Base-by-base conservation (phyloP, 1,140 invertebrate species). In the Trichonephila clavipes region DNA sequence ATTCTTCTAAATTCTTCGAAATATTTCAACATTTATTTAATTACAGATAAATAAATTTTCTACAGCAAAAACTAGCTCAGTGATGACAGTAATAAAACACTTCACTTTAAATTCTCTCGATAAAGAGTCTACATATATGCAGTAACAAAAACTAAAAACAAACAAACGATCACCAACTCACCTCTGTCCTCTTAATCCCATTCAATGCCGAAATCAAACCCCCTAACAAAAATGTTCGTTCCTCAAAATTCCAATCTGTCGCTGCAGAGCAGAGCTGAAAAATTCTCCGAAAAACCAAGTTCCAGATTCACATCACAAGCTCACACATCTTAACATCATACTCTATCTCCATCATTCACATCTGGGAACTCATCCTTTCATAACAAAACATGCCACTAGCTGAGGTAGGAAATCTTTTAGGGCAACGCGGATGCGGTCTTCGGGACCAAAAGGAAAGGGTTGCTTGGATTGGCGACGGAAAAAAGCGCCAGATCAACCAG, bases 131-230 rank as follows among this genome's bases (percentile, higher is more conserved):
- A 28, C n/a, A 69, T 69, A n/a, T 24, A 62, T 21, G 14, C 61
- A 40, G 19, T 2, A 6, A 62, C 5, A 18, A 62, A 69, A 69
- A 21, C 7, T 8, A 69, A 24, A 69, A 69, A 69, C 66, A 69
- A 69, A 69, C 21, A 14, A 12, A n/a, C 16, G n/a, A 14, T 24
- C n/a, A 64, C 18, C 28, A 28, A 66, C 86, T 88, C 62, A 88
- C 86, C 59, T 88, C 62, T 88, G 86, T 40, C 86, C 86, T 64
- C 86, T 62, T 64, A 88, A 64, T 64, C 86, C 86, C 86, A 88
- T 88, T 34, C 28, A 88, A 64, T 58, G 59, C 59, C 24, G 61
- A 24, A 40, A 24, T n/a, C 24, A 64, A 88, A 64, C 34, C 64
- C 34, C 61, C 24, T 40, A 24, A 7, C 34, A 40, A 88, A 88